phyloP scores from a whole-genome alignment of 2,113 vertebrate genomes.

The Dicentrarchus labrax region DNA sequence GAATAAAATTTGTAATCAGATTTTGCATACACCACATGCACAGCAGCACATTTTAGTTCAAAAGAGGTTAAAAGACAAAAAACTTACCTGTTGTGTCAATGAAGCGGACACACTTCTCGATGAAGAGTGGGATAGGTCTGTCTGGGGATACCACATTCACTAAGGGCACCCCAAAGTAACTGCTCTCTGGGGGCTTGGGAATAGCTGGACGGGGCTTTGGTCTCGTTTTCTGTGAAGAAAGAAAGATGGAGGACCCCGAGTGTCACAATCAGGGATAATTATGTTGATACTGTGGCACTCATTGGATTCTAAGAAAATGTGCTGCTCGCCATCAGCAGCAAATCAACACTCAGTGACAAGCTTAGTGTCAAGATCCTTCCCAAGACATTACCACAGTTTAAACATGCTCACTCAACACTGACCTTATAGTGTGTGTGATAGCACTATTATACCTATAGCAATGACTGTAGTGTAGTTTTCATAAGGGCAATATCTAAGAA shows the following conservation, averaged over 20 bases:
- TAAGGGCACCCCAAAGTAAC: conserved; percentile 93
- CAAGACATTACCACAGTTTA: background rate
- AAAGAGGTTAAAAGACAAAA: background rate
- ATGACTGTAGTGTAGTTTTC: background rate
- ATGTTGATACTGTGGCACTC: background rate
- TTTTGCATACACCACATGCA: background rate
- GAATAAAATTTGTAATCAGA: background rate
- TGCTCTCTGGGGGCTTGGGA: conserved; percentile 93
- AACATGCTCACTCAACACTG: background rate
- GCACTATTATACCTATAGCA: background rate
- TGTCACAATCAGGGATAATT: conserved; percentile 2
- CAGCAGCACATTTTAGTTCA: background rate
- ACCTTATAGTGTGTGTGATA: background rate
- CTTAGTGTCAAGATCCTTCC: background rate
- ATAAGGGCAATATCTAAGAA: background rate
- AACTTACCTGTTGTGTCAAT: conserved; percentile 94
- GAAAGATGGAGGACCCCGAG: conserved; percentile 34
- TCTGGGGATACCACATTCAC: conserved; percentile 90
- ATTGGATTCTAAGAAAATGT: conserved; percentile 20
- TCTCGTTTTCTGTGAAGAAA: conserved; percentile 89
- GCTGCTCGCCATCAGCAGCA: background rate
- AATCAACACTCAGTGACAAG: conserved; percentile 7
- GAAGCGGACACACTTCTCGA: conserved; percentile 95
- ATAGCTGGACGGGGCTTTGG: conserved; percentile 92
- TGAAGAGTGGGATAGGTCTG: conserved; percentile 94